Evolutionary conservation across 2,888 invertebrate genomes (phyloP), one percentile per base, ranked within the genome.

Genomic region (Cephonodes hylas): DNA sequence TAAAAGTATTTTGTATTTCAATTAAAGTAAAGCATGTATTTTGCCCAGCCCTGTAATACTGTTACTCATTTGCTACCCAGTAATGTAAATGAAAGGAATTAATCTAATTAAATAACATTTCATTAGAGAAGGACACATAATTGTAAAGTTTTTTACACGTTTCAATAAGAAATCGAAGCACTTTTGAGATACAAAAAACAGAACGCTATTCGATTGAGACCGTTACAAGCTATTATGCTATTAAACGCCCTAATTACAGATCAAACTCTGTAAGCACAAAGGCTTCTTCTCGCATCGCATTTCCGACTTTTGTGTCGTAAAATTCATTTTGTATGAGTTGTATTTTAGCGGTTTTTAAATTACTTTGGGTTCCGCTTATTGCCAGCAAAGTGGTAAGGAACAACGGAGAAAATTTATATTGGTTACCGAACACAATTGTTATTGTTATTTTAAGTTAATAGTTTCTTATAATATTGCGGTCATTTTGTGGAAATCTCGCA

Each of bases 181-280:
- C 74, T 78, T 74, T 80, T 77, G 71, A 70, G 70, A 67, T 69
- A 75, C 71, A 78, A 81, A 84, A 83, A 86, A 89, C 77, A 86
- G 86, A 86, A 88, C 83, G 73, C 78, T 74, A 77, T 83, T 82
- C 80, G 82, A 88, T 85, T 79, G 84, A 80, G 80, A 86, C 89
- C 89, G 89, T 89, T 89, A 88, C 84, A 68, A 76, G 80, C 84
- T 78, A 88, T 88, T 89, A 89, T 83, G 79, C 78, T 78, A 81
- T 83, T 89, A 90, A 88, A 82, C 75, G 85, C 88, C 88, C 86
- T 87, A 90, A 91, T 91, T 91, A 90, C 83, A 81, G 81, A 87
- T 90, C 88, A 88, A 91, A 89, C 83, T 84, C 76, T 78, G 81
- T 79, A 84, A 89, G 90, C 91, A 86, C 91, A 91, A 87, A 85